phyloP scores from a whole-genome alignment of 2,113 vertebrate species.

The Corvus hawaiiensis region DNA sequence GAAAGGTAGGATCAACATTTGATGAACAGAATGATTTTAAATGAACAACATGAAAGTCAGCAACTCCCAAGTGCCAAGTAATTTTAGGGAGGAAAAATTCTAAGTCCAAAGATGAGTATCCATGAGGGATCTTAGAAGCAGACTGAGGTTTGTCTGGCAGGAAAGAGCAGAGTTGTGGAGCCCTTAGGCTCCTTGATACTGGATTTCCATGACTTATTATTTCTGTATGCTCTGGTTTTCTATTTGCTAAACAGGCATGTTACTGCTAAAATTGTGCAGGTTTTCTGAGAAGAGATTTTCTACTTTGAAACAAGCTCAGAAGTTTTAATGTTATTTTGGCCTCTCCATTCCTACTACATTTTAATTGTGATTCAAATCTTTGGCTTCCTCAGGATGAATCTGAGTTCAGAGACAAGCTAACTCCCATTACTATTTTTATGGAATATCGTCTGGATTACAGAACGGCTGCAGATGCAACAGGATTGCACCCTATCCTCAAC shows the following conservation, averaged over 20 bases:
- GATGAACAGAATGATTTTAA: neutral
- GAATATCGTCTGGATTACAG: conserved; percentile 88
- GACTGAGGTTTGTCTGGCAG: neutral
- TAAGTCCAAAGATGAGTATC: neutral
- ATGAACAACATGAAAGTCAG: neutral
- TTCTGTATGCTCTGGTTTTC: neutral
- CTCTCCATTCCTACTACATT: neutral
- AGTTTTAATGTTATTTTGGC: neutral
- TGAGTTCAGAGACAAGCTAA: conserved; percentile 95
- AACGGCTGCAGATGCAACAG: conserved; percentile 78
- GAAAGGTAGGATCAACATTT: neutral
- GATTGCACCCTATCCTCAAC: conserved; percentile 88
- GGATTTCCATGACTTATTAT: neutral
- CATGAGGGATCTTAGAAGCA: neutral
- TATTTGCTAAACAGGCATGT: neutral
- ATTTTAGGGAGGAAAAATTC: neutral
- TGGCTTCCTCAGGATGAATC: conserved; percentile 82
- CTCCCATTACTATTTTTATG: conserved; percentile 92
- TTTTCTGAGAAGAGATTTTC: neutral
- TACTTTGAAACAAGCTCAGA: neutral
- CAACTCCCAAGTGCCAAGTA: neutral
- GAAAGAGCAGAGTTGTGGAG: neutral
- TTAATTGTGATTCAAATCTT: neutral
- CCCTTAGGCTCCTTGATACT: neutral
- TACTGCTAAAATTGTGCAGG: neutral